Base-by-base conservation (phyloP, 2,797 vertebrate genomes). In the Notolepis coatsorum region DNA sequence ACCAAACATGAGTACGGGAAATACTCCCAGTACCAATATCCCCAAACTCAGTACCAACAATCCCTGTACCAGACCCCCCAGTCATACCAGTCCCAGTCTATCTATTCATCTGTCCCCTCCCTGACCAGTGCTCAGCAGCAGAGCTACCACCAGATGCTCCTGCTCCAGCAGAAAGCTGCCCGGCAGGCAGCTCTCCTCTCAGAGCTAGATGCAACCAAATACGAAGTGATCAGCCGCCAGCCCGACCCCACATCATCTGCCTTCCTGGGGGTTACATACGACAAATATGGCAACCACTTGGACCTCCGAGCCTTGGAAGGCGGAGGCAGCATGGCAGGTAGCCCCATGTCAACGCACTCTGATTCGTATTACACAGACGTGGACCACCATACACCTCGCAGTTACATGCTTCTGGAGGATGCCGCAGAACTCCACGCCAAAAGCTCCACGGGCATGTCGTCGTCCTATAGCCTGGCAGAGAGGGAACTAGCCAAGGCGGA, bases 301-400 rank as follows among this genome's bases (percentile, higher is more conserved):
- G 97, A 98, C 71, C 91, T 99, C 69, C 93, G 95, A 75, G 96
- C 96, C 9, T 81, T 99, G 73, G 97, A 99, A 0, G 96, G 98
- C 67, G 86, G 90, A 51, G 90, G 89, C 43, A 97, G 94, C 81
- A 93, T 98, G 66, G 95, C 95, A 37, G 91, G 93, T 67, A 98
- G 96, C 66, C 98, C 98, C 39, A 95, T 99, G 92, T 97, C 97
- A 60, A 92, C 93, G 71, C 94, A 97, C 72, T 98, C 97, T 48
- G 98, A 99, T 79, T 96, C 97, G 0, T 98, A 96, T 84, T 99
- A 99, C 80, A 88, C 96, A 49, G 97, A 99, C 65, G 92, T 99
- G 47, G 98, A 98, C 56, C 95, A 96, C 42, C 93, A 94, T 62
- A 88, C 95, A 27, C 79, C 97, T 21, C 93, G 95, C 57, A 99